Base-by-base conservation (phyloP, 92 coral and sea anemone species). In the Parazoanthus atlanticus region DNA sequence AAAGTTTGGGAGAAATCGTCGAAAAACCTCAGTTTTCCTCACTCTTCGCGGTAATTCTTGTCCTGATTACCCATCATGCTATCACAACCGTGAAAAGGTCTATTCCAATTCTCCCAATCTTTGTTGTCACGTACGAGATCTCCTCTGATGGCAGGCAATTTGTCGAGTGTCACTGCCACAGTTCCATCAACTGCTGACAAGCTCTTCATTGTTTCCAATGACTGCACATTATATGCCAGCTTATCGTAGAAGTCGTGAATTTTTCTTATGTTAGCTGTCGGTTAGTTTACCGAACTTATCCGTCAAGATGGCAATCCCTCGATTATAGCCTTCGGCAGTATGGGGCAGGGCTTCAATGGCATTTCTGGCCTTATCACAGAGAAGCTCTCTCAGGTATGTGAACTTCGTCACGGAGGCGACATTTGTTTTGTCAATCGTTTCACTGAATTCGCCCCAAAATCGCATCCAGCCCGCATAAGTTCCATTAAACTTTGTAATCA, bases 121-220 rank as follows among this genome's bases (percentile, higher is more conserved):
- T 82, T 65, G 88, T 92, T 81, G 47, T 67, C 90, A 54, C 94
- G 76, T 23, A 85, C 82, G 30, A 88, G 78, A 85, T 91, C 91
- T 29, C 92, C 89, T 36, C 91, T 69, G 41, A 89, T 89, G 1
- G 94, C 94, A 41, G 94, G 86, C 74, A 89, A 34, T 72, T 92
- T 92, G 72, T 89, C 90, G 9, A 91, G 76, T 31, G 90, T 91
- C 91, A 91, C 74, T 19, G 91, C 75, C 70, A 90, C 93, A 69
- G 84, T 77, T 73, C 93, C 88, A 43, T 86, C 81, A 36, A 86
- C 94, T 65, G 87, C 81, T 26, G 36, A 46, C 2, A 89, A 84
- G 9, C 80, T 47, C 43, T 88, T 88, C 58, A 91, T 25, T 15
- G 94, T 84, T 88, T 89, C 49, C 54, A 92, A 70, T 34, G 90